These are phyloP conservation scores for Sus cebifrons DNA, from an alignment of 2,797 vertebrate species.

Conservation along the genomic window DNA sequence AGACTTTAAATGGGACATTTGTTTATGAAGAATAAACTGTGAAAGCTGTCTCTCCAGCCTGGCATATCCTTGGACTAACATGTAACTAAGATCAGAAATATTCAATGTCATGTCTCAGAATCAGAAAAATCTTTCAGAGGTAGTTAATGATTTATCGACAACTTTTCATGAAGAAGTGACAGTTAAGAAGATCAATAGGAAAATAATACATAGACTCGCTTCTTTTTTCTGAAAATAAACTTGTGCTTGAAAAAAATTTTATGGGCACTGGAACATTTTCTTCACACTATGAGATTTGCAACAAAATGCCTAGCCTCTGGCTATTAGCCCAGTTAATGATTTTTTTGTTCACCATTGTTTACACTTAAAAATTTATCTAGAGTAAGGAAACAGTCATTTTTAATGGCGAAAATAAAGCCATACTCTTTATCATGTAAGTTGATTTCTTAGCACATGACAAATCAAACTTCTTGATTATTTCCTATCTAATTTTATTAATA, in stretches of 20 bases:
- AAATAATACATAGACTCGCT: not conserved
- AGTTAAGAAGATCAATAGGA: conserved; percentile 31
- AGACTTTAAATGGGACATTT: not conserved
- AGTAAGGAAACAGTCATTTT: conserved; percentile 50
- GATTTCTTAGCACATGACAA: conserved; percentile 86
- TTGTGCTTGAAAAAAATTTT: not conserved
- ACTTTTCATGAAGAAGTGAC: not conserved
- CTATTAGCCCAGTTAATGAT: not conserved
- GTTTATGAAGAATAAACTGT: not conserved
- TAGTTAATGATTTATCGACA: not conserved
- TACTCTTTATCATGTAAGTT: conserved; percentile 82
- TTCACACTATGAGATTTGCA: not conserved
- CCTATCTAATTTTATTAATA: conserved; percentile 83
- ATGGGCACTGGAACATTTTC: not conserved
- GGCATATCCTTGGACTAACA: not conserved
- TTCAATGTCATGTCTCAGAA: not conserved
- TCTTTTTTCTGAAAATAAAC: conserved; percentile 44
- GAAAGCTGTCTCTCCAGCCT: not conserved
- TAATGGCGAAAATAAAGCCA: conserved; percentile 82
- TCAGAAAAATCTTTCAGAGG: not conserved
- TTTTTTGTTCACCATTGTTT: not conserved
- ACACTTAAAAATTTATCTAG: not conserved
- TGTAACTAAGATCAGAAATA: not conserved
- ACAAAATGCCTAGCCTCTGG: not conserved
- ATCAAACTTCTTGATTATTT: conserved; percentile 84